Conservation (phyloP, 2,797 vertebrate species). For the Glossophaga mutica region DNA sequence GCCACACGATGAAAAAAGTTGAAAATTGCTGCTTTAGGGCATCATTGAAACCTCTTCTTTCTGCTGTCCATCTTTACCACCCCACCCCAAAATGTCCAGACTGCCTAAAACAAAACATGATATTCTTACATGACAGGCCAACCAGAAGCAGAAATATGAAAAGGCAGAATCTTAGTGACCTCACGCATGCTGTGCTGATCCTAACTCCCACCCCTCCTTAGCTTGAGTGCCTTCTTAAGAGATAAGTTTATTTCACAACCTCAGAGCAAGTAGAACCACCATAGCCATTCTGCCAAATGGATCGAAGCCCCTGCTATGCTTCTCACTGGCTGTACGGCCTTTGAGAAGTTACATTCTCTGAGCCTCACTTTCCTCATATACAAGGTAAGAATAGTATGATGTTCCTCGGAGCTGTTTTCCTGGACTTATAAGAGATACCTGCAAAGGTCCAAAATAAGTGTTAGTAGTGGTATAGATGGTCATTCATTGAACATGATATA, state of each 20-base stretch:
- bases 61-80: background rate
- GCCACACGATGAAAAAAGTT: background rate
- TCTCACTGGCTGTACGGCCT: background rate
- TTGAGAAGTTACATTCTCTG: background rate
- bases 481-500: background rate
- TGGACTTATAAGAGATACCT: background rate
- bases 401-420: background rate
- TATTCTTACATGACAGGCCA: background rate
- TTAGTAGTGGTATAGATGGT: background rate
- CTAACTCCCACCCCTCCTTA: background rate
- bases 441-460: background rate
- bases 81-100: background rate
- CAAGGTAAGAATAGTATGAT: background rate
- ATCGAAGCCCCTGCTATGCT: background rate
- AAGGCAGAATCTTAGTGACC: background rate
- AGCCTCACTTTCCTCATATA: background rate
- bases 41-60: background rate
- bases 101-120: background rate
- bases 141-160: background rate
- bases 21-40: background rate
- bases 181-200: background rate
- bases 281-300: accelerated
- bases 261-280: background rate
- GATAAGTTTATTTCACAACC: background rate
- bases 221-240: background rate